Percentiles rank a stretch among this genome's conserved stretches.
These are phyloP conservation scores for Bettongia penicillata DNA, from an alignment of 2,113 vertebrate species.

Conservation along the genomic window DNA sequence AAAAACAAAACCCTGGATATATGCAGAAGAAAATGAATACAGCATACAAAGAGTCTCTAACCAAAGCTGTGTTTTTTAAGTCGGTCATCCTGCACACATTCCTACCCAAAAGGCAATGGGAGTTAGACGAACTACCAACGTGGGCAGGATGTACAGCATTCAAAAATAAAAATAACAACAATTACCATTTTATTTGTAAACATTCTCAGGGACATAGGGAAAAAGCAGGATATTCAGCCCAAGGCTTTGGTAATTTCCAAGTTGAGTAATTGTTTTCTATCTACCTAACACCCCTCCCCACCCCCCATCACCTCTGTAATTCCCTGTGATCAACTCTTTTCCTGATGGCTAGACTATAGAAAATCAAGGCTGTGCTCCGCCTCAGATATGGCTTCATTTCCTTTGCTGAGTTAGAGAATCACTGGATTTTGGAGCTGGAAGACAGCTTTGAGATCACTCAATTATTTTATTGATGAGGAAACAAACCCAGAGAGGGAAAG, in stretches of 20 bases:
- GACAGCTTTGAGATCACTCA: not conserved
- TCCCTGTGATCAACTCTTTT: not conserved
- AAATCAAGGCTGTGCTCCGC: conserved; percentile 4
- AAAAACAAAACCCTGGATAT: not conserved
- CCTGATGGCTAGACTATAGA: not conserved
- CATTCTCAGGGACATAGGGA: not conserved
- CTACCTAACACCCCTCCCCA: not conserved
- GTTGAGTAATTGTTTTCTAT: not conserved
- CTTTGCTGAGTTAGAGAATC: not conserved
- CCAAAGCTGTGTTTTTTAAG: not conserved
- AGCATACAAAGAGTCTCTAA: not conserved
- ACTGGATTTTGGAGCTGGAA: not conserved
- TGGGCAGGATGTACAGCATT: not conserved
- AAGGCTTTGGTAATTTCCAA: not conserved
- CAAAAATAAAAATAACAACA: not conserved
- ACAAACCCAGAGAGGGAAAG: not conserved
- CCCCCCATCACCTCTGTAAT: not conserved
- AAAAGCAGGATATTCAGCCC: not conserved
- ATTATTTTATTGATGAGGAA: conserved; percentile 6
- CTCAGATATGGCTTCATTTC: conserved; percentile 20
- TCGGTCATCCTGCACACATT: not conserved
- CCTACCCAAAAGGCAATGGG: not conserved
- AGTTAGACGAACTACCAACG: not conserved
- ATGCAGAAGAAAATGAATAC: not conserved
- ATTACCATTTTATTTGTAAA: not conserved